Percentiles rank a stretch among this genome's conserved stretches.
Conservation (phyloP, 2,888 invertebrate genomes). For the Trissonchulus sp. region DNA sequence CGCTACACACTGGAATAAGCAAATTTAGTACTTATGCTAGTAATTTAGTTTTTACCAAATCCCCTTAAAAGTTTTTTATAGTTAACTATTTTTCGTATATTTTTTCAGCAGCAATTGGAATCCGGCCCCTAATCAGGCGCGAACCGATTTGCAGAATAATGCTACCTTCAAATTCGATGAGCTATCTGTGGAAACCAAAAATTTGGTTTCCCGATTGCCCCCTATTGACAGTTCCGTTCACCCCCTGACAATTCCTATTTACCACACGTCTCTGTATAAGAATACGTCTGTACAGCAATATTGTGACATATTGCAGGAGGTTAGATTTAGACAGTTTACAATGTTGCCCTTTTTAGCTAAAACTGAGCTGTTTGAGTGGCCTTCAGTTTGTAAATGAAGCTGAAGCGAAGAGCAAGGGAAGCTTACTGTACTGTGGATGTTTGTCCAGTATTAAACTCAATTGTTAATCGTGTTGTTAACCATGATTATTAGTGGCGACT, state of each 20-base stretch:
- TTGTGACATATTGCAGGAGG: conserved; percentile 14
- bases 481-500: no score
- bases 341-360: background rate
- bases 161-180: conserved; percentile 13
- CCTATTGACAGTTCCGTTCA: background rate
- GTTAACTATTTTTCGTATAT: no score
- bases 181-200: conserved; percentile 15
- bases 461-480: no score
- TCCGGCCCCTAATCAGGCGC: conserved; percentile 9
- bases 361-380: no score
- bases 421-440: no score
- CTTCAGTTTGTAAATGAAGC: no score
- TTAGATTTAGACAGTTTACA: background rate
- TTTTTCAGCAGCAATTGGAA: conserved; percentile 22
- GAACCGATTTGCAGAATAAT: background rate
- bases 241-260: conserved; percentile 26
- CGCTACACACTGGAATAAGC: no score
- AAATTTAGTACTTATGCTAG: no score
- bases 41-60: no score
- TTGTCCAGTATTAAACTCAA: no score
- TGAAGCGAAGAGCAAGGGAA: no score
- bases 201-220: background rate
- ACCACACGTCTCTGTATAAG: conserved; percentile 21
- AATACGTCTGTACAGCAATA: conserved; percentile 21
- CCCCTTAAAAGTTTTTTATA: no score